Base-by-base conservation (phyloP, 2,797 vertebrate species). In the Pangasius sanitwongsei region DNA sequence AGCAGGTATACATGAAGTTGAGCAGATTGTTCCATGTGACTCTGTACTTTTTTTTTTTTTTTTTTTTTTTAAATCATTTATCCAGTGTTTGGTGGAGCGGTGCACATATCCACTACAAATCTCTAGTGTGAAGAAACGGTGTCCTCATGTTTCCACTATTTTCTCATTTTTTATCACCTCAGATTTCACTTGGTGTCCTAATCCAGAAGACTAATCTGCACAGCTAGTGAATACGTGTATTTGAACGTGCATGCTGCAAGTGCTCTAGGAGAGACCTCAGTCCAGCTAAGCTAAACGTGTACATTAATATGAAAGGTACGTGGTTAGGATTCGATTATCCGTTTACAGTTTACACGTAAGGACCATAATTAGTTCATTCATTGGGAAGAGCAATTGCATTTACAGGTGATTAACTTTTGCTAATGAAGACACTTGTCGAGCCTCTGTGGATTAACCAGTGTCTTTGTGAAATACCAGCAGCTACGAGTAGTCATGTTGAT, bases 1-100 rank as follows among this genome's bases (percentile, higher is more conserved):
- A 93, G 91, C 31, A n/a, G 81, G 83, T 91, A 92, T 82, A 65
- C 88, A 87, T 50, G 91, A 92, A 92, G 91, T 90, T 84, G 92
- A 90, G 74, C 89, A 91, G 44, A 74, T 25, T 84, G 59, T 86
- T 91, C 70, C 82, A 70, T 63, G 86, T 75, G 18, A 65, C 50
- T 69, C 84, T 59, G 78, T 65, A 55, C 31, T 83, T 72, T 87
- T 63, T 85, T 85, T 85, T 41, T 61, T 63, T 31, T 85, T 92
- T 92, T 93, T 5, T 84, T 87, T 13, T 44, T 63, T 23, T 31
- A 31, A 65, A 28, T 82, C 18, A 75, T 82, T 63, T 55, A 86
- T 67, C 70, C 61, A 74, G 37, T 23, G 37, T 85, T 93, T 93
- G 93, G 6, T 87, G 86, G 72, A 61, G 81, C 70, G 48, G 41